phyloP scores from a whole-genome alignment of 2,797 vertebrate genomes.

The Brachyalestes nurse region DNA sequence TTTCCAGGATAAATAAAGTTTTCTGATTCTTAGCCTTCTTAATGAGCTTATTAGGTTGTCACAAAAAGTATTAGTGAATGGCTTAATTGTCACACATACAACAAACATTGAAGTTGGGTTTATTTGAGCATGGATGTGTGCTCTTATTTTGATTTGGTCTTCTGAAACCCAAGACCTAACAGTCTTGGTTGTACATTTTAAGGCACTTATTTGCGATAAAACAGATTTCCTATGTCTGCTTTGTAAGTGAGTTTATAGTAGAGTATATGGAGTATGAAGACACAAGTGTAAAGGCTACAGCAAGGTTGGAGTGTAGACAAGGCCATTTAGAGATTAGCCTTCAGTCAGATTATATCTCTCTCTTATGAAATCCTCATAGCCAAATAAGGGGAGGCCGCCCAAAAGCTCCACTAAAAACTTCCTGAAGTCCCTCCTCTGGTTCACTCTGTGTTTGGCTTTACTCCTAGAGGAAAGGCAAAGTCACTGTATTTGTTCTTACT shows the following conservation, averaged over 20 bases:
- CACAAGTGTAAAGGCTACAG: conserved; percentile 2
- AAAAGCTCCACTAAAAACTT: conserved; percentile 42
- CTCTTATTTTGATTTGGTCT: background rate
- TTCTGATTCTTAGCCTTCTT: no score
- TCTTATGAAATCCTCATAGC: conserved; percentile 66
- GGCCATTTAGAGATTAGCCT: conserved; percentile 38
- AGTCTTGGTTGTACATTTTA: background rate
- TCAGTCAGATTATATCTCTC: conserved; percentile 71
- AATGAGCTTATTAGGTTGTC: no score
- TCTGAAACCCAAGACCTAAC: background rate
- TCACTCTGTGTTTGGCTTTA: conserved; percentile 41
- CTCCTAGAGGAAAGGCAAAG: conserved; percentile 26
- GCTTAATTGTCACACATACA: background rate
- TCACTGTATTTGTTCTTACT: conserved; percentile 17
- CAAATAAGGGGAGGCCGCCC: conserved; percentile 79
- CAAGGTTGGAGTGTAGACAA: conserved; percentile 14
- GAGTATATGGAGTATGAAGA: background rate
- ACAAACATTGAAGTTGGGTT: background rate
- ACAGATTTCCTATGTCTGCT: background rate
- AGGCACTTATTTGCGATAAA: conserved; percentile 2
- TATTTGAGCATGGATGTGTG: background rate
- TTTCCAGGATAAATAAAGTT: no score
- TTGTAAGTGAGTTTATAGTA: conserved; percentile 16
- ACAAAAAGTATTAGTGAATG: no score
- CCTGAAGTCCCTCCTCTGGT: conserved; percentile 41